Conservation (phyloP, 1,140 invertebrate genomes). For the Temnothorax longispinosus region DNA sequence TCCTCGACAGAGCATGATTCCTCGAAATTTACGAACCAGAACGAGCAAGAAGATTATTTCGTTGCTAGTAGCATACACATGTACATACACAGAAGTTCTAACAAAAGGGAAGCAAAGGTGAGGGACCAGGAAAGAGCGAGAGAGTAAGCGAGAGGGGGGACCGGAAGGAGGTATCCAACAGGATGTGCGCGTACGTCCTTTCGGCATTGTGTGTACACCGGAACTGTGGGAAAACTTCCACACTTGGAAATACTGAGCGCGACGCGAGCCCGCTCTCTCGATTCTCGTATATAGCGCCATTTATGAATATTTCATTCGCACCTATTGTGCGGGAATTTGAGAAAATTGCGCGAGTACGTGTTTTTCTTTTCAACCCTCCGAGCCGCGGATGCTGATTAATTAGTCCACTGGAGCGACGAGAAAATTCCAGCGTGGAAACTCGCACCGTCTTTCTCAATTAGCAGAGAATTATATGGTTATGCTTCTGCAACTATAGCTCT, state of each 20-base stretch:
- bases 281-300: conserved; percentile 6
- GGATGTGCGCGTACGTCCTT: conserved; percentile 78
- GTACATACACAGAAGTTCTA: background rate
- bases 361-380: background rate
- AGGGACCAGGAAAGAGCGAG: conserved; percentile 30
- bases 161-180: conserved; percentile 77
- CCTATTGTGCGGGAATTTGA: background rate
- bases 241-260: conserved; percentile 50
- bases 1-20: conserved; percentile 63
- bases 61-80: conserved; percentile 36
- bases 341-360: conserved; percentile 53
- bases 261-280: background rate
- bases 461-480: background rate
- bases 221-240: conserved; percentile 81
- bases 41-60: conserved; percentile 65
- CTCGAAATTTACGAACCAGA: conserved; percentile 69
- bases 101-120: conserved; percentile 50
- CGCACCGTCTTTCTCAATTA: background rate
- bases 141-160: conserved; percentile 45
- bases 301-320: conserved; percentile 68
- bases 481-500: background rate
- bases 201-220: conserved; percentile 76
- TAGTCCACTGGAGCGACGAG: conserved; percentile 43
- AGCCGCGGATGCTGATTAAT: conserved; percentile 39
- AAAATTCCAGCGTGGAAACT: conserved; percentile 30